Base-by-base conservation (phyloP, 2,888 invertebrate species). In the Eupeodes luniger region DNA sequence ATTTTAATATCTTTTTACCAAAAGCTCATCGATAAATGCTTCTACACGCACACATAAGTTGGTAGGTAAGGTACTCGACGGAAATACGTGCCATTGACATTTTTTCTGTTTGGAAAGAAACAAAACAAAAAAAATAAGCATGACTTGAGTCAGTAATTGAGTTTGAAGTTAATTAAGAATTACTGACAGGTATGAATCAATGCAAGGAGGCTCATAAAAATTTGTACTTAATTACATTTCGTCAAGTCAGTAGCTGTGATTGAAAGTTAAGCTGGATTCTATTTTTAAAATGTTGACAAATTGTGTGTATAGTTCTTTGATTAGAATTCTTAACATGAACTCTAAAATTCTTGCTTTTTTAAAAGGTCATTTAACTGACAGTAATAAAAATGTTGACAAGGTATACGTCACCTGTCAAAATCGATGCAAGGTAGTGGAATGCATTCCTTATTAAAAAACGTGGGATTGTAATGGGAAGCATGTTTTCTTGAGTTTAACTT, bases 61-160 rank as follows among this genome's bases (percentile, higher is more conserved):
- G 27, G 27, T 27, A 27, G 27, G 27, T 27, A 27, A 51, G 5
- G 0, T 11, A 55, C 27, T 27, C 34, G n/a, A 36, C n/a, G 70
- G 49, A 80, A 67, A 78, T 80, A 87, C 86, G 86, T 87, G 86
- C 79, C 86, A 87, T 83, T 87, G 80, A 87, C 76, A 83, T 80
- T 87, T 87, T 69, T 51, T 53, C 53, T 51, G 5, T 10, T 11
- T 62, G 14, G 27, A 3, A 0, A 12, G 1, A 11, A 10, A 40
- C 7, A 19, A 10, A 19, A 7, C 14, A 64, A 64, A 69, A 49
- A 53, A 81, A 61, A 49, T 27, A 27, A 27, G 27, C 83, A 59
- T 72, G 86, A 72, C 72, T 76, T 72, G 86, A 70, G 79, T 87
- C 9, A 11, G 27, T 69, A 86, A 86, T 78, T 49, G 47, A 14